Evolutionary conservation across 2,797 vertebrate species (phyloP).

Genomic region (Tragelaphus eurycerus): DNA sequence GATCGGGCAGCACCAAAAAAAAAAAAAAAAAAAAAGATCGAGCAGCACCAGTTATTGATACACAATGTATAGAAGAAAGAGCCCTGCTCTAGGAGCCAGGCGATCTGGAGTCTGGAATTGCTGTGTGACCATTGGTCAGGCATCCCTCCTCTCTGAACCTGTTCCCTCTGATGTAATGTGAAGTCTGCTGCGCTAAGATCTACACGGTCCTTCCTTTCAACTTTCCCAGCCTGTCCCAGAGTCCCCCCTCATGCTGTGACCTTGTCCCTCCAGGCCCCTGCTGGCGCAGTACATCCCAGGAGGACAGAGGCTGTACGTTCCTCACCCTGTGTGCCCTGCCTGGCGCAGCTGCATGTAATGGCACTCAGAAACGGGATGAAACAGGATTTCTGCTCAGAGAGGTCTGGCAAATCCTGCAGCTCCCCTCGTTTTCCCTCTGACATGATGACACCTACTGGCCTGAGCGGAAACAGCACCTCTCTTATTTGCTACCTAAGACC

Average conservation of each 20-base stretch:
- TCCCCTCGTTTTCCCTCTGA: constrained; percentile 63
- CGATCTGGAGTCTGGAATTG: background rate
- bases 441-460: constrained; percentile 69
- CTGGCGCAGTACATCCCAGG: background rate
- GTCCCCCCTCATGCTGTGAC: background rate
- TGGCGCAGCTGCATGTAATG: background rate
- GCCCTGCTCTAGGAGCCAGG: background rate
- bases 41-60: background rate
- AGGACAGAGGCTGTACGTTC: background rate
- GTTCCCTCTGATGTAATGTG: background rate
- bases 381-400: background rate
- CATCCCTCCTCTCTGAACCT: background rate
- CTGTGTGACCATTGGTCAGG: background rate
- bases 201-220: background rate
- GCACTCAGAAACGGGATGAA: background rate
- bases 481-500: background rate
- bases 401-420: background rate
- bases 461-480: background rate
- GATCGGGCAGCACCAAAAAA: background rate
- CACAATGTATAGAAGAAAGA: background rate
- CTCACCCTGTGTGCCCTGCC: background rate
- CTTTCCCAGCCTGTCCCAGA: background rate
- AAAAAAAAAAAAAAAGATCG: background rate
- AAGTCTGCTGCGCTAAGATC: background rate
- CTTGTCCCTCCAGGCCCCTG: background rate